Base-by-base conservation (phyloP, 2,113 vertebrate species). In the Nyctereutes procyonoides region DNA sequence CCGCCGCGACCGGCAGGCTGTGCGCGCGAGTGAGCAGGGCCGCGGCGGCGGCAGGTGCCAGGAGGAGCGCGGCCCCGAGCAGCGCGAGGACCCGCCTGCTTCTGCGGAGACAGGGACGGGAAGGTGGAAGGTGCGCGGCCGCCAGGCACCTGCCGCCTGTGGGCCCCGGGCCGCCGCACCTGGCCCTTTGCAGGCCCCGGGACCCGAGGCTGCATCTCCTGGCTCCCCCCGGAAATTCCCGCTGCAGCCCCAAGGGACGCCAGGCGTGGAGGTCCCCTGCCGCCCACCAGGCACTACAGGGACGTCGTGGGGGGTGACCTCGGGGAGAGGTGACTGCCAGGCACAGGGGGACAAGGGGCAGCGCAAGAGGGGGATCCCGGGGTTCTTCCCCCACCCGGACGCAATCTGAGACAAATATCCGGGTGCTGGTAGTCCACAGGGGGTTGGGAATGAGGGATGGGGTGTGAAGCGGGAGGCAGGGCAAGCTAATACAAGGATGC, bases 11-110 rank as follows among this genome's bases (percentile, higher is more conserved):
- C 0, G 96, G 96, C 77, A 98, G 98, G 16, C 97, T 98, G 30
- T 99, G 89, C 58, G 98, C 94, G 58, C 98, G 97, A 0, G 99
- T 99, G 48, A 99, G 86, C 73, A 99, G 79, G 77, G 99, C 98
- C 16, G 98, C 96, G 86, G 95, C 67, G 0, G 98, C 51, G 58
- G 96, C 98, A 3, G 98, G 98, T 12, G 98, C 88, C 97, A 99
- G 65, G 94, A 99, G 95, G 20, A 99, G 98, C 56, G 97, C 4
- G 43, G 95, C 92, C 17, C 98, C 98, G 2, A 99, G 98, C 17
- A 97, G 81, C 10, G 97, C 43, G 84, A 99, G 98, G 62, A 95
- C 81, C 5, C 20, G 35, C 96, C 92, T 99, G 84, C 98, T 99
- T 94, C 99, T 99, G 96, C 79, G 98, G 87, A 92, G 97, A 96